Percentiles rank a stretch among this genome's conserved stretches.
These are phyloP conservation scores for Pseudoips prasinana DNA, from an alignment of 2,888 invertebrate species.

Conservation along the genomic window DNA sequence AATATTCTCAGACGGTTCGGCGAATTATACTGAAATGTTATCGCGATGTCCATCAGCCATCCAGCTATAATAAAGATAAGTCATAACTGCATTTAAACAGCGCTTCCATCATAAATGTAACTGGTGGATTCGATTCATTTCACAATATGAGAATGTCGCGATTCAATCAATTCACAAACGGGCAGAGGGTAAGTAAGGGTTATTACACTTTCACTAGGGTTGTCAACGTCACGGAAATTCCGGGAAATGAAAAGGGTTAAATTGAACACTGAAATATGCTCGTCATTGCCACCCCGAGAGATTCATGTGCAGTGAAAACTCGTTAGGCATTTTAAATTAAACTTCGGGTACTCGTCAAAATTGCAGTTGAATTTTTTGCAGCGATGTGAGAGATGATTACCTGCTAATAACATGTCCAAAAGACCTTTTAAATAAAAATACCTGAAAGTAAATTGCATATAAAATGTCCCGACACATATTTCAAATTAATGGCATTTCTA, in stretches of 20 bases:
- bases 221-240: background rate
- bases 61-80: too few relatives aligned
- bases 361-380: too few relatives aligned
- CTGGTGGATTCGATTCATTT: background rate
- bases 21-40: too few relatives aligned
- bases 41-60: too few relatives aligned
- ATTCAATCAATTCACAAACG: slow-evolving; percentile 26
- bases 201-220: background rate
- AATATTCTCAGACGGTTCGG: too few relatives aligned
- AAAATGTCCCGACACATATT: too few relatives aligned
- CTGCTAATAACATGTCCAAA: too few relatives aligned
- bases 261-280: background rate
- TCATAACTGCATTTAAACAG: too few relatives aligned
- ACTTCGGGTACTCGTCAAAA: background rate
- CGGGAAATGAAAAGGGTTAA: background rate
- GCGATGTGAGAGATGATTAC: too few relatives aligned
- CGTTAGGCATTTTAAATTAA: background rate
- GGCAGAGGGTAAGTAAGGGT: background rate
- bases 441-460: too few relatives aligned
- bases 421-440: too few relatives aligned
- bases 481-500: too few relatives aligned
- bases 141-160: slow-evolving; percentile 3
- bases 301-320: background rate
- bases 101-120: background rate
- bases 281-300: background rate